Percentiles rank a stretch among this genome's conserved stretches.
phyloP scores from a whole-genome alignment of 1,140 invertebrate species.

The Drosophila pandora region DNA sequence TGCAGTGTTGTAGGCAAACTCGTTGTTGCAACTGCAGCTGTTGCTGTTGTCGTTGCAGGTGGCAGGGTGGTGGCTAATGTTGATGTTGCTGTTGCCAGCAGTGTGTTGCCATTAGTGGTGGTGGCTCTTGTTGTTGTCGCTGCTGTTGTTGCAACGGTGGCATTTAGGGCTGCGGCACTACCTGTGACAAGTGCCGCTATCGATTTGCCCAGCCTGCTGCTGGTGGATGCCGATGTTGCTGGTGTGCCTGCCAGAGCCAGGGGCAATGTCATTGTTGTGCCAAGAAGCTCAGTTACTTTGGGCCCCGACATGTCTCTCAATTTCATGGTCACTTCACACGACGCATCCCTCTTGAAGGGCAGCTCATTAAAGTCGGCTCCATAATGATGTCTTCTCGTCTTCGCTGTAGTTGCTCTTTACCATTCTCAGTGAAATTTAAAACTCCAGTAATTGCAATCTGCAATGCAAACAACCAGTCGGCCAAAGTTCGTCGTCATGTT shows the following conservation, averaged over 20 bases:
- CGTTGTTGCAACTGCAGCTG: slow-evolving; percentile 37
- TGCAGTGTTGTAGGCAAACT: slow-evolving; percentile 59
- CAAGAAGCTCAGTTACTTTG: slow-evolving; percentile 24
- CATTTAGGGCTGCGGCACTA: slow-evolving; percentile 32
- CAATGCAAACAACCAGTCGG: slow-evolving; percentile 56
- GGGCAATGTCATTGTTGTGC: slow-evolving; percentile 46
- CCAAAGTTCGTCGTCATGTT: slow-evolving; percentile 41
- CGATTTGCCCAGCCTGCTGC: slow-evolving; percentile 52
- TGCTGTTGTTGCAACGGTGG: slow-evolving; percentile 34
- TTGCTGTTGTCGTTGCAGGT: slow-evolving; percentile 27
- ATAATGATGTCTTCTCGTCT: slow-evolving; percentile 18
- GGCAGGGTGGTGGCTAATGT: slow-evolving; percentile 18
- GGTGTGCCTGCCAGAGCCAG: slow-evolving; percentile 20
- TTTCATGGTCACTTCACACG: slow-evolving; percentile 32
- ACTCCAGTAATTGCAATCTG: slow-evolving; percentile 75
- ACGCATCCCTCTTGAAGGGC: slow-evolving; percentile 37
- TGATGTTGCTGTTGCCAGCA: slow-evolving; percentile 23
- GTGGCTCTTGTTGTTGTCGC: slow-evolving; percentile 17
- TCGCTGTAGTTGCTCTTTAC: slow-evolving; percentile 18
- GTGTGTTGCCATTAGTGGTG: slow-evolving; percentile 1
- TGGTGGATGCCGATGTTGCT: slow-evolving; percentile 15
- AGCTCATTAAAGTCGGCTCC: slow-evolving; percentile 11
- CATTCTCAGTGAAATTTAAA: slow-evolving; percentile 42
- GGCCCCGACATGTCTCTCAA: slow-evolving; percentile 56
- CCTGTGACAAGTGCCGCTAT: slow-evolving; percentile 55